Conservation (phyloP, 2,888 invertebrate genomes). For the Melieria crassipennis region DNA sequence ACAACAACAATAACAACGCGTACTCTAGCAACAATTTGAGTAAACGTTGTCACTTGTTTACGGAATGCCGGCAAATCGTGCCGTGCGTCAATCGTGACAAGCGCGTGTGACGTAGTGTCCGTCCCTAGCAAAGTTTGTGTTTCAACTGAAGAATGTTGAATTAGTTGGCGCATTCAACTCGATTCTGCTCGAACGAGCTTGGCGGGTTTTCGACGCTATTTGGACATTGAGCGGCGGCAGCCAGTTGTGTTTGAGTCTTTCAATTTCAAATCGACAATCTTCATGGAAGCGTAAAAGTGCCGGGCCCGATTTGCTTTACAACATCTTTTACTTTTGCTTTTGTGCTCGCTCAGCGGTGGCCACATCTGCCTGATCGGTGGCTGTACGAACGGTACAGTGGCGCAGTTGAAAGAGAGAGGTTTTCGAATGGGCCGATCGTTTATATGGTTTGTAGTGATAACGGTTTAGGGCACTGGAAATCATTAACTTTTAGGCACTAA, state of each 20-base stretch:
- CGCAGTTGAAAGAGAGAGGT: too few species aligned
- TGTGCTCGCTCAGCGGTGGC: too few species aligned
- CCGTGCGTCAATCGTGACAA: neutral
- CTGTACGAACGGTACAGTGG: too few species aligned
- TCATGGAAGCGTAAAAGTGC: constrained; percentile 24
- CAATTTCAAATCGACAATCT: constrained; percentile 6
- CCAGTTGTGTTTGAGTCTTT: too few species aligned
- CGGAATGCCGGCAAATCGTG: neutral
- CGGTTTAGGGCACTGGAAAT: too few species aligned
- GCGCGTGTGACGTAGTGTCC: constrained; percentile 47
- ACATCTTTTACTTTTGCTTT: too few species aligned
- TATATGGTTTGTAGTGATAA: too few species aligned
- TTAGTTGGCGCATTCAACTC: constrained; percentile 40
- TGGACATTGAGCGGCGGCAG: too few species aligned
- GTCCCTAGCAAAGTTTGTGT: constrained; percentile 55
- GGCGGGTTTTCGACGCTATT: constrained; percentile 1
- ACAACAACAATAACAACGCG: constrained; percentile 22
- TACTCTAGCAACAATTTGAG: constrained; percentile 2
- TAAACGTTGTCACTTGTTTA: constrained; percentile 18
- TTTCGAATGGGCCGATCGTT: too few species aligned
- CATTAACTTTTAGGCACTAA: too few species aligned
- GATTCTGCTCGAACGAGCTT: constrained; percentile 18
- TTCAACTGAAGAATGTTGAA: constrained; percentile 49
- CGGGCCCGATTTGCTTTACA: neutral
- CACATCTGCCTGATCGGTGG: too few species aligned